Base-by-base conservation (phyloP, 2,797 vertebrate genomes). In the Xenops minutus region DNA sequence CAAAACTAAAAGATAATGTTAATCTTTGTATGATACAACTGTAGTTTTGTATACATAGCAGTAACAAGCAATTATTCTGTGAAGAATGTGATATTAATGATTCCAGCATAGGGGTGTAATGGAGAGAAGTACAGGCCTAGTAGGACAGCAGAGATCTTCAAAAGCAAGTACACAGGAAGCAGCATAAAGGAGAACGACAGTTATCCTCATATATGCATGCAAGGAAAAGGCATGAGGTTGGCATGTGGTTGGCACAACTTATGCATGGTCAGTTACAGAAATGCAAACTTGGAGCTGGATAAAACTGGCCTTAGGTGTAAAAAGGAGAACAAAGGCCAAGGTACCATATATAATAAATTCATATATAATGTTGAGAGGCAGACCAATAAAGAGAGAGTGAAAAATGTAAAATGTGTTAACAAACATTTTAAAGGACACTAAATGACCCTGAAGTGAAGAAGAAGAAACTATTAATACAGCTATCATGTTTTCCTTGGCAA, bases 201-300 rank as follows among this genome's bases (percentile, higher is more conserved):
- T 37, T 63, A 32, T 26, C 18, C 12, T 62, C 22, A 27, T 30
- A 20, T 2, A 19, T 26, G 18, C 0, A 0, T n/a, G 14, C 7
- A 71, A 39, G 3, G 6, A 30, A 52, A 72, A 85, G 15, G 4
- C 26, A 39, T 44, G 49, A 68, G 17, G 4, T 2, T 43, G 46
- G 7, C 14, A 39, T 3, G 7, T 43, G 14, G 12, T 4, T 75
- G 30, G 1, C 29, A 61, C 3, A 66, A 18, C 9, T 79, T 22
- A 39, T 59, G 26, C 12, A 21, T 36, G 22, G 17, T 48, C 46
- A 72, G 12, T 32, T 66, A 26, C 29, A 73, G 72, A 73, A 83
- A 62, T 27, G 2, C 2, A 51, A 23, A 86, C 19, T 19, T 72
- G 10, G 37, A 58, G 5, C 24, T 37, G 43, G 32, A 54, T 3